Base-by-base conservation (phyloP, 2,797 vertebrate species). In the Ciconia nigra region DNA sequence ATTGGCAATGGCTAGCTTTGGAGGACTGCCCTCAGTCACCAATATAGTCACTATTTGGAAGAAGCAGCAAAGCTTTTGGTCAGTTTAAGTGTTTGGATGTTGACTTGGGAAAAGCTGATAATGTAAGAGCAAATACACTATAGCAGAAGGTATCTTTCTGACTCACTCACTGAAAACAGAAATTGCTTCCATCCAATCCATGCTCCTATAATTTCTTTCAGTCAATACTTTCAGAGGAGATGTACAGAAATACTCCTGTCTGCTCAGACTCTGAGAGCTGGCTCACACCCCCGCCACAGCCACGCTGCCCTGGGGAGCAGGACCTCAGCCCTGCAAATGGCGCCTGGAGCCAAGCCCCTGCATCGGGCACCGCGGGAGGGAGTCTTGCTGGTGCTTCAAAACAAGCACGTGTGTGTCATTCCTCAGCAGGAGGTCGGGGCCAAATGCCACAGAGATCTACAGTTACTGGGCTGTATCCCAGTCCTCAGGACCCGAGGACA, bases 291-390 rank as follows among this genome's bases (percentile, higher is more conserved):
- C 19, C 2, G 1, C n/a, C 9, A 7, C 2, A 49, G 22, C 0
- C 4, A 66, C 55, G 35, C 31, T 72, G 67, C 55, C 42, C 8
- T 5, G 5, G 5, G 39, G 15, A 78, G 54, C 0, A 1, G 49
- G 33, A 82, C 51, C 46, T 81, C 83, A 85, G 33, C 8, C 18
- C n/a, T 52, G n/a, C 19, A 51, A 41, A 54, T 3, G 8, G 42
- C 1, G 1, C 18, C 19, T 31, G 83, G 71, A 90, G 26, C 39
- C 67, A 81, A 92, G 81, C 11, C 29, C 62, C 62, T 58, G 33
- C 35, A 35, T 21, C 0, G 0, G 12, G 16, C 67, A 66, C 29
- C 0, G 5, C 1, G 1, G 49, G 19, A 63, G 28, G 21, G 19
- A 61, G 20, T 11, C 49, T 35, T 8, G 0, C 1, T 0, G 0